Evolutionary conservation across 2,113 vertebrate species (phyloP), one percentile per base, ranked within the genome.

Genomic region (Trogon surrucura): DNA sequence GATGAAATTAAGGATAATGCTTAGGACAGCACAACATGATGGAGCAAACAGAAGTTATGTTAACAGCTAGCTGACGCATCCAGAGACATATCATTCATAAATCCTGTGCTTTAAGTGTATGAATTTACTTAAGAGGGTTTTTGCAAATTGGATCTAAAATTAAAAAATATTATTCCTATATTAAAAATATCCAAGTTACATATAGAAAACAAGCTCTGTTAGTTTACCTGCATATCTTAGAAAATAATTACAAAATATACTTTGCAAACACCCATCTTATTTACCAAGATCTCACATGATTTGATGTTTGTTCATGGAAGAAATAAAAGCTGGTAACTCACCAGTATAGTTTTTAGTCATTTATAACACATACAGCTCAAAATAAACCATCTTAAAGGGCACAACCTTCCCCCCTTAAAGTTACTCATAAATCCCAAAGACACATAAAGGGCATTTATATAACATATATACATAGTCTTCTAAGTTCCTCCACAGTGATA

Each of bases 41-140:
- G 5, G 3, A 78, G 45, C 11, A 65, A 65, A 79, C 21, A 47
- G 6, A 60, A 9, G 3, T 69, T 86, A 57, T 41, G 79, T 56
- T 21, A 75, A 57, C 6, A 36, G 32, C 18, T 75, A 50, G 3
- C 6, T 80, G 11, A 53, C 27, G 18, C 22, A 45, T 8, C 10
- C 9, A 41, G 0, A 51, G 6, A 16, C 4, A 10, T 26, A 11
- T 5, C 6, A 60, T 54, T 69, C 41, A 65, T 19, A 58, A 70
- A 44, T 69, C 3, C 1, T 32, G 11, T 65, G 18, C 20, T 32
- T 17, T 32, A 3, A 62, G 1, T 44, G 32, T 1, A 0, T 15
- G 2, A 60, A 17, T 69, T 80, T 34, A 82, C 18, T 72, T 73
- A 16, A 47, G 9, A 67, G 2, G 12, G 18, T 80, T 79, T 71